Evolutionary conservation across 2,888 invertebrate species (phyloP).

Genomic region (Netelia inedita): DNA sequence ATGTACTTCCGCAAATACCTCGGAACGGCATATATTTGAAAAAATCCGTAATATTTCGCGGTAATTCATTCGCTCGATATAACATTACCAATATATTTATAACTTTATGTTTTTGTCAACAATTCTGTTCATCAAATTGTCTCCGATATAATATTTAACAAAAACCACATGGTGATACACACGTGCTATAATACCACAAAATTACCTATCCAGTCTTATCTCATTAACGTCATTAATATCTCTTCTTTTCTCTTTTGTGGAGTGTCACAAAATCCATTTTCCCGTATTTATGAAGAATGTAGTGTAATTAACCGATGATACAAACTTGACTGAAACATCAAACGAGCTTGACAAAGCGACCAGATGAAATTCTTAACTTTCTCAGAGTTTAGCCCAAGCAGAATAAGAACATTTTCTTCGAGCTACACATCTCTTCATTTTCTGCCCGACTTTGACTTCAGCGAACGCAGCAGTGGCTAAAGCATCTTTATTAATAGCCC

Average conservation of each 20-base stretch:
- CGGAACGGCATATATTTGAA: no score
- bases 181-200: no score
- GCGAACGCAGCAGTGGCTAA: conserved; percentile 21
- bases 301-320: conserved; percentile 27
- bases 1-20: not conserved
- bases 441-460: conserved; percentile 28
- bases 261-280: not conserved
- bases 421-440: not conserved
- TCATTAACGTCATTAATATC: no score
- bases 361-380: not conserved
- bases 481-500: conserved; percentile 76
- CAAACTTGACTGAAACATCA: conserved; percentile 33
- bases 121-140: no score
- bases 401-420: not conserved
- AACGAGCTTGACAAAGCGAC: conserved; percentile 27
- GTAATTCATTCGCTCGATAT: no score
- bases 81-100: no score
- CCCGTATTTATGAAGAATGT: not conserved
- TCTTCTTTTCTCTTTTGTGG: not conserved
- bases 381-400: not conserved
- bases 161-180: no score
- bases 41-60: no score
- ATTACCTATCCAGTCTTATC: no score
- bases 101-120: no score
- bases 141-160: no score